These are phyloP conservation scores for Lycaon pictus DNA, from an alignment of 2,113 vertebrate species.

Conservation along the genomic window DNA sequence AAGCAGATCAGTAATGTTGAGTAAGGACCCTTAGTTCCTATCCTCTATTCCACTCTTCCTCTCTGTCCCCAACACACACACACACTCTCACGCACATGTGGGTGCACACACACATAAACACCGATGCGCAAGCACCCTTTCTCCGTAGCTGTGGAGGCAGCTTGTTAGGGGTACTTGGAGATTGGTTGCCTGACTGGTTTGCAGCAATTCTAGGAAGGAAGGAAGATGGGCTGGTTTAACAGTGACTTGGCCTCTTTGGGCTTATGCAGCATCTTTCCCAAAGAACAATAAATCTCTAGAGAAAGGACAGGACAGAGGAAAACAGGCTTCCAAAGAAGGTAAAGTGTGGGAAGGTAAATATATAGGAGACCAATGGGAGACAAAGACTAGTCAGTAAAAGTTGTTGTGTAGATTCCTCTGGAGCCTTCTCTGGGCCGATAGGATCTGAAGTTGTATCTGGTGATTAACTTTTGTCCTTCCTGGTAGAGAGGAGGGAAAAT, in stretches of 20 bases:
- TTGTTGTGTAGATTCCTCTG: background rate
- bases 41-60: background rate
- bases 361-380: background rate
- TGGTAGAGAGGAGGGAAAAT: background rate
- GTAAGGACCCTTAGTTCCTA: background rate
- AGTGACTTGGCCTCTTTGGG: background rate
- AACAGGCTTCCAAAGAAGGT: background rate
- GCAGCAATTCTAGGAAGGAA: slow-evolving; percentile 52
- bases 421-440: background rate
- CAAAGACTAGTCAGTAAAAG: background rate
- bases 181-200: background rate
- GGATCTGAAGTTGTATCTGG: background rate
- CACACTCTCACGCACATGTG: rapidly evolving
- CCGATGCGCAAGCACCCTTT: background rate
- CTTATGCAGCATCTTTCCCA: background rate
- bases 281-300: background rate
- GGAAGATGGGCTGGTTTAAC: background rate
- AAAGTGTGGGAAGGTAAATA: background rate
- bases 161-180: slow-evolving; percentile 4
- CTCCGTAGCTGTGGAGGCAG: background rate
- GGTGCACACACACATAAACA: no score
- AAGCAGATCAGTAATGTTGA: background rate
- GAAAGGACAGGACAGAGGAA: background rate
- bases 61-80: background rate
- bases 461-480: background rate